A percentile compares a stretch with the other conserved stretches of the same genome.
Conservation (phyloP, 2,888 invertebrate genomes). For the Melieria omissa region DNA sequence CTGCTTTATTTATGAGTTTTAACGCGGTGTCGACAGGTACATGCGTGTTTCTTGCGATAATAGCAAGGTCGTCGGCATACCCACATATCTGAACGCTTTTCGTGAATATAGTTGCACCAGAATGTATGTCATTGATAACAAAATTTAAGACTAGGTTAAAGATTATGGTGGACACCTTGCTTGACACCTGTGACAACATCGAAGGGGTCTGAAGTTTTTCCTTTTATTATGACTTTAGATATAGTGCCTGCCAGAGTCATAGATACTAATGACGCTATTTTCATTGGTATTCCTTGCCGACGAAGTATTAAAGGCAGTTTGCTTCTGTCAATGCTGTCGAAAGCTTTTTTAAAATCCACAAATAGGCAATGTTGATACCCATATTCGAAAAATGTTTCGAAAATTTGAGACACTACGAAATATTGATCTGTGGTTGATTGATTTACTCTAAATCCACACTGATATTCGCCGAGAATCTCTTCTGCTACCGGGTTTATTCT, state of each 20-base stretch:
- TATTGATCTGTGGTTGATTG: neutral
- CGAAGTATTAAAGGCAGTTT: too few relatives aligned
- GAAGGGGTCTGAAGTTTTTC: neutral
- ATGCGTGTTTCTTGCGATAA: constrained; percentile 1
- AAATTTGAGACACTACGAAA: neutral
- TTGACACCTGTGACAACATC: constrained; percentile 10
- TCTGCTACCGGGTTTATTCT: neutral
- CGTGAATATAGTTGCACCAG: constrained; percentile 2
- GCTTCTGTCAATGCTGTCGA: constrained; percentile 3
- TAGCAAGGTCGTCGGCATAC: neutral
- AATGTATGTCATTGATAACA: neutral
- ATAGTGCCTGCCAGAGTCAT: neutral
- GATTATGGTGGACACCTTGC: constrained; percentile 2
- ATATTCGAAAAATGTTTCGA: constrained; percentile 1
- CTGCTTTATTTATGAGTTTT: too few relatives aligned
- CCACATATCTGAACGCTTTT: neutral
- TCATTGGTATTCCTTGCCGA: constrained; percentile 7
- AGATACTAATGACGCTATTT: neutral
- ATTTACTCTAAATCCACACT: neutral
- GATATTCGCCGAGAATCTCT: neutral
- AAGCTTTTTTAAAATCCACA: constrained; percentile 8
- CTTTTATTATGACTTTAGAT: constrained; percentile 3
- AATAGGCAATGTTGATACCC: constrained; percentile 2
- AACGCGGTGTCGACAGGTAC: neutral
- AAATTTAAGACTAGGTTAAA: constrained; percentile 7